Evolutionary conservation across 1,140 invertebrate genomes (phyloP).

Genomic region (Lethrus apterus): DNA sequence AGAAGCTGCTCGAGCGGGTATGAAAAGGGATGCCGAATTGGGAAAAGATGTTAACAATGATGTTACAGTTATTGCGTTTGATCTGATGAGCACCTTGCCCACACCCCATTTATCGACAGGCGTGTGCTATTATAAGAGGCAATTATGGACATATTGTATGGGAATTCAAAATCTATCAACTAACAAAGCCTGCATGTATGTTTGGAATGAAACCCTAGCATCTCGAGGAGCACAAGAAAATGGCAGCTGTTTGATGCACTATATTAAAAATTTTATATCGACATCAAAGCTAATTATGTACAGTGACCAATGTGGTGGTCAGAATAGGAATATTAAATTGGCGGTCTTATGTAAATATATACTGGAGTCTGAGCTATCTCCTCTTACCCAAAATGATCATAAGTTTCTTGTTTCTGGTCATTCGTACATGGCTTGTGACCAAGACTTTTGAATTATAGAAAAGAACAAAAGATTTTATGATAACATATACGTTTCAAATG

Average conservation of each 20-base stretch:
- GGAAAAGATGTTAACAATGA: neutral
- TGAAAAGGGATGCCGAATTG: constrained; percentile 4
- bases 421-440: neutral
- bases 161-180: constrained; percentile 14
- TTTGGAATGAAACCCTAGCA: constrained; percentile 16
- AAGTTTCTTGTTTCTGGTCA: neutral
- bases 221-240: constrained; percentile 14
- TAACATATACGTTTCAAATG: neutral
- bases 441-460: neutral
- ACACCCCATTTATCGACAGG: constrained; percentile 8
- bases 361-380: neutral
- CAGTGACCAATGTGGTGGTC: neutral
- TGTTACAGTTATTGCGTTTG: constrained; percentile 8
- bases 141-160: constrained; percentile 14
- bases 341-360: neutral
- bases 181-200: constrained; percentile 7
- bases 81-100: constrained; percentile 10
- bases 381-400: neutral
- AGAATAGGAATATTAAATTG: constrained; percentile 1
- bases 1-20: neutral
- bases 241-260: constrained; percentile 5
- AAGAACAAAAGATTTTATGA: neutral
- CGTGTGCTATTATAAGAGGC: constrained; percentile 11
- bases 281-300: constrained; percentile 7
- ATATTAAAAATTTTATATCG: constrained; percentile 4